Evolutionary conservation across 2,113 vertebrate genomes (phyloP).

Genomic region (Odobenus rosmarus): DNA sequence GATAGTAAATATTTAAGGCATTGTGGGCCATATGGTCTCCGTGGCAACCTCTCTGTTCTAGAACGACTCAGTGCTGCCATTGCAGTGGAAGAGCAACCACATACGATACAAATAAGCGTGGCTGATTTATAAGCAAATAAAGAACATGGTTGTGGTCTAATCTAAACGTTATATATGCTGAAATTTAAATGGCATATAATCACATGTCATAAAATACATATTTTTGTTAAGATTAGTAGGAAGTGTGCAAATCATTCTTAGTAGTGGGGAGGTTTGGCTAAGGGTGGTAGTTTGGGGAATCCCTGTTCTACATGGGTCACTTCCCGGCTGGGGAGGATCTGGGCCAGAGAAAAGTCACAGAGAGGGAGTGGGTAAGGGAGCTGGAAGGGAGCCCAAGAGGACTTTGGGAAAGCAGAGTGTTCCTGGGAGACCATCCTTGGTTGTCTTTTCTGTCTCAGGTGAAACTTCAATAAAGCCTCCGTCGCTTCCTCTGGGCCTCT

Average conservation of each 20-base stretch:
- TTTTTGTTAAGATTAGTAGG: background rate
- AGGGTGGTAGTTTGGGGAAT: background rate
- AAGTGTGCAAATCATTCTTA: background rate
- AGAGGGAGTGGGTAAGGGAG: too few species aligned
- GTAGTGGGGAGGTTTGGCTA: background rate
- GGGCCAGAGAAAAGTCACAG: background rate
- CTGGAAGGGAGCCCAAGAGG: background rate
- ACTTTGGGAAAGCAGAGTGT: background rate
- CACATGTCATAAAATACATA: background rate
- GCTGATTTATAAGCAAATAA: background rate
- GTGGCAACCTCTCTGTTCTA: background rate
- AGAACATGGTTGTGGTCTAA: background rate
- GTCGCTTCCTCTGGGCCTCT: background rate
- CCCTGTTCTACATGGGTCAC: background rate
- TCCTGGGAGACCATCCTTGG: background rate
- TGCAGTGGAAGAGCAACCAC: background rate
- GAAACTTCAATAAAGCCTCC: background rate
- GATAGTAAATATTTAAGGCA: background rate
- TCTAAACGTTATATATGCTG: background rate
- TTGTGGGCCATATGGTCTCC: background rate
- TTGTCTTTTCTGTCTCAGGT: background rate
- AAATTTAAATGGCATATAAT: background rate
- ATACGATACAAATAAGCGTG: background rate
- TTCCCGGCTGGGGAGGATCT: background rate
- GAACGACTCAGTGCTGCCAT: background rate